A percentile compares a stretch with the other conserved stretches of the same genome.
These are phyloP conservation scores for Crotalus viridis DNA, from an alignment of 2,113 vertebrate genomes.

Conservation along the genomic window DNA sequence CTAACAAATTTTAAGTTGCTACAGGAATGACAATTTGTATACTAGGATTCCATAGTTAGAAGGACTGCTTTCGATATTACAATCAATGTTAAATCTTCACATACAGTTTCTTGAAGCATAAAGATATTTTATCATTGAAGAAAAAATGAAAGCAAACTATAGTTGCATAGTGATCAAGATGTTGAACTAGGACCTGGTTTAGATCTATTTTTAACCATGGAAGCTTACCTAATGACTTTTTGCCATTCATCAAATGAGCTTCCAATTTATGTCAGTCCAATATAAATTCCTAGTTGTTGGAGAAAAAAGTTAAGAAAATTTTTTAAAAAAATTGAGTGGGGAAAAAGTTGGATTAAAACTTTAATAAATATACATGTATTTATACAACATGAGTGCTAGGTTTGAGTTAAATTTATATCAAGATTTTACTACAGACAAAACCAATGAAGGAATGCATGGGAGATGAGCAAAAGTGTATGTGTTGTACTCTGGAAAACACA, in stretches of 20 bases:
- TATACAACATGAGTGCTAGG: neutral
- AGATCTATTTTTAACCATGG: neutral
- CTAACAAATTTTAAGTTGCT: neutral
- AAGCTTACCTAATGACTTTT: neutral
- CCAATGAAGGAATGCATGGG: neutral
- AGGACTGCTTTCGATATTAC: neutral
- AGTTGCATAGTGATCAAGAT: neutral
- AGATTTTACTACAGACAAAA: neutral
- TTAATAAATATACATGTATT: neutral
- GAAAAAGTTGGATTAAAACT: neutral
- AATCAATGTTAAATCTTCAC: neutral
- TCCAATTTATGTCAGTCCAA: neutral
- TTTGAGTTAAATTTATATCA: neutral
- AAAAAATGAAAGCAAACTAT: neutral
- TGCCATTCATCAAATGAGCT: neutral
- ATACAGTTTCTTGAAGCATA: neutral
- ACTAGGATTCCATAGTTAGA: neutral
- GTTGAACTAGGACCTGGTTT: neutral
- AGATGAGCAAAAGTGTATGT: neutral
- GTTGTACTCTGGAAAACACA: neutral
- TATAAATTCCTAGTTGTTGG: neutral
- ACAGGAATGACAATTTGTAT: neutral
- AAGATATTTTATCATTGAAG: neutral
- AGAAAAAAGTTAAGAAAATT: neutral
- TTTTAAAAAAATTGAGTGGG: neutral